Evolutionary conservation across 2,888 invertebrate species (phyloP).

Genomic region (Papilio elwesi): DNA sequence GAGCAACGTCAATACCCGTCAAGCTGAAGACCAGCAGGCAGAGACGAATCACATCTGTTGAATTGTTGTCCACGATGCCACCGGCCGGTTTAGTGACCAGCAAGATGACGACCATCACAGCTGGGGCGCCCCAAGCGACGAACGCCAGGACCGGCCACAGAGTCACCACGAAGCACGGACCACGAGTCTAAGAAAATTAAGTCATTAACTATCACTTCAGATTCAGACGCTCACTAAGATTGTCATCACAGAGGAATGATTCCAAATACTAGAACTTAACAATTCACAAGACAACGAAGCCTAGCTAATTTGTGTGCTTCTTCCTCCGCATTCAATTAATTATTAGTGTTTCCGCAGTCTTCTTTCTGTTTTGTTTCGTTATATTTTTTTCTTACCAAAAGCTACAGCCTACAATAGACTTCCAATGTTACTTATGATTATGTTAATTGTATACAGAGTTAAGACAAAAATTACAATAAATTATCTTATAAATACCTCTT

Average conservation of each 20-base stretch:
- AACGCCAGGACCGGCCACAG: constrained; percentile 87
- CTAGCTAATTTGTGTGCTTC: too few species aligned
- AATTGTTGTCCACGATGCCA: constrained; percentile 90
- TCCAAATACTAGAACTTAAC: too few species aligned
- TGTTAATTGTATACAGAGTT: not conserved
- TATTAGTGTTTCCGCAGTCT: too few species aligned
- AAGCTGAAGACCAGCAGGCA: constrained; percentile 91
- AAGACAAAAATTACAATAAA: not conserved
- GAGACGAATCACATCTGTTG: constrained; percentile 91
- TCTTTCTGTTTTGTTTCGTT: too few species aligned
- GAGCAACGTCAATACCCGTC: constrained; percentile 83
- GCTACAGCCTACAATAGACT: too few species aligned
- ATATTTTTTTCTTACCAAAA: too few species aligned
- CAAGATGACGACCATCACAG: constrained; percentile 86
- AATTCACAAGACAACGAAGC: too few species aligned
- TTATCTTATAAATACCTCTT: constrained; percentile 54
- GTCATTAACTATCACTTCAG: not conserved
- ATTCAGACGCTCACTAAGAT: not conserved
- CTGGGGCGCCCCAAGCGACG: constrained; percentile 87
- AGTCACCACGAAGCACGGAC: constrained; percentile 91
- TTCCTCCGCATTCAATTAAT: too few species aligned
- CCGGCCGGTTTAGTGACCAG: constrained; percentile 86
- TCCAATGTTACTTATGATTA: not conserved
- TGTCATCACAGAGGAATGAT: too few species aligned
- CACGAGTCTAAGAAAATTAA: constrained; percentile 85